These are phyloP conservation scores for Xiphias gladius DNA, from an alignment of 2,113 vertebrate species.

Conservation along the genomic window DNA sequence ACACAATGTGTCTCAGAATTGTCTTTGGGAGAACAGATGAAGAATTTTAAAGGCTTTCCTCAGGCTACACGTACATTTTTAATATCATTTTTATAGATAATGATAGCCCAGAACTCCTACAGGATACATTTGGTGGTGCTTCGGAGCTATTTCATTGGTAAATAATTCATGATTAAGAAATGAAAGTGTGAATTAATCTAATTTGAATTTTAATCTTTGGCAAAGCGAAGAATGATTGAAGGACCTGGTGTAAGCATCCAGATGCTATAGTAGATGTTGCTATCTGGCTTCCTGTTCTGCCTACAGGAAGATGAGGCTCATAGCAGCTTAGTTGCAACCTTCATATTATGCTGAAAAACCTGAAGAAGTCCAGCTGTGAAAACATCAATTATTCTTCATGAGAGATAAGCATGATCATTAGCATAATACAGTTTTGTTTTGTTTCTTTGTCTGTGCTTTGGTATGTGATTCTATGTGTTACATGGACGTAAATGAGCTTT, in stretches of 20 bases:
- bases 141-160: slow-evolving; percentile 72
- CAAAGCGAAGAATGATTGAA: slow-evolving; percentile 52
- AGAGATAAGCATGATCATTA: background rate
- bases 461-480: background rate
- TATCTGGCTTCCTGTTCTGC: background rate
- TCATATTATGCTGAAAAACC: background rate
- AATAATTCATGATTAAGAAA: slow-evolving; percentile 86
- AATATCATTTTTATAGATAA: slow-evolving; percentile 82
- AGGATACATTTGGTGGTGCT: slow-evolving; percentile 70
- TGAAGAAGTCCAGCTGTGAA: slow-evolving; percentile 19
- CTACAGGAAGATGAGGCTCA: slow-evolving; percentile 1
- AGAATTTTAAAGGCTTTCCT: slow-evolving; percentile 72
- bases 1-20: slow-evolving; percentile 41
- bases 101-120: slow-evolving; percentile 71
- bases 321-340: background rate
- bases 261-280: slow-evolving; percentile 21
- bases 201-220: slow-evolving; percentile 78
- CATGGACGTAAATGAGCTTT: background rate
- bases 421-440: slow-evolving; percentile 4
- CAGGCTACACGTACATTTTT: slow-evolving; percentile 79
- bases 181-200: slow-evolving; percentile 79
- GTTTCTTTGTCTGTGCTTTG: background rate
- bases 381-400: slow-evolving; percentile 12
- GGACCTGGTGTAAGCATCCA: slow-evolving; percentile 42
- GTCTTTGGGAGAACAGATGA: slow-evolving; percentile 53